Conservation (phyloP, 2,797 vertebrate genomes). For the Neosalanx taihuensis region DNA sequence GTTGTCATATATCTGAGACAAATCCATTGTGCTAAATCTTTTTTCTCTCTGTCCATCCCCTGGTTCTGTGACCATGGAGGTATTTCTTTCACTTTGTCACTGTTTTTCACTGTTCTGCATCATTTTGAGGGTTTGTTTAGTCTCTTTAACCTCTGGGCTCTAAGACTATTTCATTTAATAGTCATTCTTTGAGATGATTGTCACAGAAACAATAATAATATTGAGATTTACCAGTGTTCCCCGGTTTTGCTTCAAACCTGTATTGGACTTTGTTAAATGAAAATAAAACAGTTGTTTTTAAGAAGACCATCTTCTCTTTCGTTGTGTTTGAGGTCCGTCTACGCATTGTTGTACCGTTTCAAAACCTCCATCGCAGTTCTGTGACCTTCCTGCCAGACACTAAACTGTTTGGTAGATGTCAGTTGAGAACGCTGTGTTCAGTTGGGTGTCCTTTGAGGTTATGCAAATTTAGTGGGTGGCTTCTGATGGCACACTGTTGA, state of each 20-base stretch:
- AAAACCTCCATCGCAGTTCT: background rate
- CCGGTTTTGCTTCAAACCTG: slow-evolving; percentile 89
- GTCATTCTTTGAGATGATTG: slow-evolving; percentile 51
- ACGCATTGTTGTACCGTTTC: background rate
- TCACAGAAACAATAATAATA: slow-evolving; percentile 59
- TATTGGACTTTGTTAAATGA: slow-evolving; percentile 89
- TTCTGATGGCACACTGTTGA: slow-evolving; percentile 33
- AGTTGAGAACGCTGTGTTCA: background rate
- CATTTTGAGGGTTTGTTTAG: slow-evolving; percentile 42
- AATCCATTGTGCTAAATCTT: slow-evolving; percentile 20
- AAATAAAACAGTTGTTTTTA: slow-evolving; percentile 89
- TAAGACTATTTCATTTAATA: slow-evolving; percentile 44
- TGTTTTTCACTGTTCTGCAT: slow-evolving; percentile 32
- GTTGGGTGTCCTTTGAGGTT: slow-evolving; percentile 42
- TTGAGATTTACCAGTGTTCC: slow-evolving; percentile 85
- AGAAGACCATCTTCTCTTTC: slow-evolving; percentile 23
- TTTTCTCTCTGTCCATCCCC: slow-evolving; percentile 27
- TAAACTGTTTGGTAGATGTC: background rate
- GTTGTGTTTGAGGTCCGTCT: background rate
- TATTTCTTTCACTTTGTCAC: slow-evolving; percentile 36
- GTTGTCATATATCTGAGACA: slow-evolving; percentile 3
- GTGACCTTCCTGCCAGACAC: background rate
- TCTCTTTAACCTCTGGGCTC: slow-evolving; percentile 46
- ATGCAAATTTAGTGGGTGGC: slow-evolving; percentile 47
- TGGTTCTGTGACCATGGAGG: slow-evolving; percentile 50